Evolutionary conservation across 2,113 vertebrate species (phyloP), one percentile per base, ranked within the genome.

Genomic region (Indicator indicator): DNA sequence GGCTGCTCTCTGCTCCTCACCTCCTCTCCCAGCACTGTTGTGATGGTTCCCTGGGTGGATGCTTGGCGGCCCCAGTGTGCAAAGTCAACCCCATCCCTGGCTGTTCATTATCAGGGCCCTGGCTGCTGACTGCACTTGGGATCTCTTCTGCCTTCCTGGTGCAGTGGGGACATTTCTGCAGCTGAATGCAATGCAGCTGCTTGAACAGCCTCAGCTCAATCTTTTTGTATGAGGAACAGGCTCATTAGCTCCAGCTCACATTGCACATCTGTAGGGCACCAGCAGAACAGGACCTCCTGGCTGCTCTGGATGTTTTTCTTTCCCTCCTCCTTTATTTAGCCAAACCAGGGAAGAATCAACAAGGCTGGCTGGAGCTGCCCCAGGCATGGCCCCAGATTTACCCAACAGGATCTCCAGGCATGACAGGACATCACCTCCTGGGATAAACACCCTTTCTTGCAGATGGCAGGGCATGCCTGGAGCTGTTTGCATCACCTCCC

Each of bases 161-260:
- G 69, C 71, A 69, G 42, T 6, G 2, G 84, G 52, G 91, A 74
- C 79, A 62, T 67, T 16, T 27, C 21, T 54, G 67, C 78, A 80
- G 82, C 81, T 65, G 82, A 93, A 83, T 3, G 1, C 89, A 62
- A 83, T 18, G 58, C 89, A 95, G 93, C 93, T 95, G 91, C 70
- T 62, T n/a, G 30, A 83, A 50, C 58, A 83, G 76, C 54, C 70
- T 59, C 86, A 24, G 32, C 58, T 59, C 70, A 58, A 16, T 11
- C 50, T 83, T 87, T 89, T 73, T 84, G 58, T 95, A 82, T 86
- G 86, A 70, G 73, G 86, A 96, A 75, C 69, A 65, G 0, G 1
- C 65, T 81, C 18, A 1, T 88, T 78, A 88, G 80, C 78, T 93
- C 90, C 88, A 90, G 90, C 68, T 83, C 73, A 36, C 6, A 10